Evolutionary conservation across 1,140 invertebrate genomes (phyloP).

Genomic region (Papilio machaon): DNA sequence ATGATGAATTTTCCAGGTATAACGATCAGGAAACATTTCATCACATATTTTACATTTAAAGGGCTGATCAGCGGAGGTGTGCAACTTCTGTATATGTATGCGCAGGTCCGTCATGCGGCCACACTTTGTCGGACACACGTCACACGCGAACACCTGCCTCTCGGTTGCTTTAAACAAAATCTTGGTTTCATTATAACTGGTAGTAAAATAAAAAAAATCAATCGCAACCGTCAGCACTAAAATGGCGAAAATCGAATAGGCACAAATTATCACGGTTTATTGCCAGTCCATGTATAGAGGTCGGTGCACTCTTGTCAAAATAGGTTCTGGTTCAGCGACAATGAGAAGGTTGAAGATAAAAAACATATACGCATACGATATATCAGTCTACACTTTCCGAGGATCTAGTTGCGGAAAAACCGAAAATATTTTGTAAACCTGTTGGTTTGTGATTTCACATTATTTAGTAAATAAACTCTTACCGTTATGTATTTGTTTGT

Average conservation of each 20-base stretch:
- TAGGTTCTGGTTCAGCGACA: too few relatives aligned
- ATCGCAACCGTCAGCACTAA: too few relatives aligned
- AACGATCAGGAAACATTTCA: slow-evolving; percentile 95
- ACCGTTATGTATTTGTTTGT: slow-evolving; percentile 97
- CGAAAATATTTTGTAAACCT: too few relatives aligned
- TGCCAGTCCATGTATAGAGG: too few relatives aligned
- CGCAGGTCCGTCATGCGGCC: slow-evolving; percentile 97
- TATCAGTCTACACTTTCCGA: too few relatives aligned
- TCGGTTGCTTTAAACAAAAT: slow-evolving; percentile 85
- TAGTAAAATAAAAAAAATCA: too few relatives aligned
- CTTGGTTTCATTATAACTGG: neutral
- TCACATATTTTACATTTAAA: slow-evolving; percentile 96
- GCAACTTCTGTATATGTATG: slow-evolving; percentile 97
- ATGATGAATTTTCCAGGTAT: slow-evolving; percentile 87
- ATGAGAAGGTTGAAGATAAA: too few relatives aligned
- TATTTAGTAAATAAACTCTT: slow-evolving; percentile 56
- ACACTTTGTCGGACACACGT: slow-evolving; percentile 97
- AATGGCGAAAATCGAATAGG: neutral
- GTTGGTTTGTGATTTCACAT: too few relatives aligned
- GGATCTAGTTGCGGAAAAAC: too few relatives aligned
- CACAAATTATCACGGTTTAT: too few relatives aligned
- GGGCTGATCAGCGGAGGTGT: slow-evolving; percentile 93
- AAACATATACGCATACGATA: too few relatives aligned
- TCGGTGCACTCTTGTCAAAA: too few relatives aligned
- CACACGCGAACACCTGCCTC: slow-evolving; percentile 97